Evolutionary conservation across 2,888 invertebrate genomes (phyloP), one percentile per base, ranked within the genome.

Genomic region (Spialia ferax): DNA sequence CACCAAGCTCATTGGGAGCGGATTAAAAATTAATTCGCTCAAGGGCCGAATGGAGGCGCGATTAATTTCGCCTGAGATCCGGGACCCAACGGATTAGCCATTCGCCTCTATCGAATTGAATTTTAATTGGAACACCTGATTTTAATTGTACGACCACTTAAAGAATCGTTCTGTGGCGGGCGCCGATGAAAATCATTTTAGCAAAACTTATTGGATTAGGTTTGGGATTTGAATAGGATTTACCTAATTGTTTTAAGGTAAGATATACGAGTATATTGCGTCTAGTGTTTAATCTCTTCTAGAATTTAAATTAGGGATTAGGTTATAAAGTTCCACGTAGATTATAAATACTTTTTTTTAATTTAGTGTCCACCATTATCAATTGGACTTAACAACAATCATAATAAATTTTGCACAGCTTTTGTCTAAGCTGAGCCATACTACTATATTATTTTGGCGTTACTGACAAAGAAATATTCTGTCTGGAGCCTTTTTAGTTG

Each of bases 71-170:
- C 80, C 70, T 70, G 71, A 77, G 77, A 74, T 72, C 73, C 74
- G 74, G 78, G 76, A 77, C 80, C 76, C 22, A 75, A 74, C 73
- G 74, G 79, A 78, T 79, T 87, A 87, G 83, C 78, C 77, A 82
- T 82, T 82, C 83, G 82, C 82, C 84, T 85, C 79, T 80, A 86
- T 85, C 78, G 81, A 84, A 88, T 86, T 82, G 87, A 86, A 87
- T 87, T 89, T 89, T 89, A 90, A 91, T 89, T 88, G 84, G 83
- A 83, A 84, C 83, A 87, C 85, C 85, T 87, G 75, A 75, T 75
- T 70, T 72, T 73, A 71, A 74, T 74, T 73, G 63, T 55, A 56
- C 23, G 26, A 32, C 35, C 32, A 56, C 48, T 62, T 62, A 45
- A 42, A 42, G 42, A 42, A 42, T 42, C 42, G 42, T 42, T 15